A percentile compares a stretch with the other conserved stretches of the same genome.
Conservation (phyloP, 2,113 vertebrate species). For the Mastomys natalensis region DNA sequence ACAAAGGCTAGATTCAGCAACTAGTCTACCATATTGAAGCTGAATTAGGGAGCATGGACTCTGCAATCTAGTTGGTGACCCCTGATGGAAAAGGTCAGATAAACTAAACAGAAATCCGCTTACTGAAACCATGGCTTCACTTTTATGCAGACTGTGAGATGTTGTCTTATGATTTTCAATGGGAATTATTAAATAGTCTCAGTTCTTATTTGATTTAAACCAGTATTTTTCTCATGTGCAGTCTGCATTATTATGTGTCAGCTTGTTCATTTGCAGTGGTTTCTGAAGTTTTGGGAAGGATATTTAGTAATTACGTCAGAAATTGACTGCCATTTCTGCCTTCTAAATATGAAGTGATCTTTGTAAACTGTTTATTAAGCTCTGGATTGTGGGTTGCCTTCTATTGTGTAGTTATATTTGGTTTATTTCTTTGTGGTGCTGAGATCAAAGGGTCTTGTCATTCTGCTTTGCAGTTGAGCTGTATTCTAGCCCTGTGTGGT, state of each 20-base stretch:
- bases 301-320: constrained; percentile 1
- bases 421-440: not conserved
- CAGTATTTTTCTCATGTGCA: not conserved
- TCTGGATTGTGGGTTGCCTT: not conserved
- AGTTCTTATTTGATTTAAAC: not conserved
- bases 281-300: constrained; percentile 18
- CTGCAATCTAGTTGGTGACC: not conserved
- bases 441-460: not conserved
- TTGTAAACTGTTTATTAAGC: not conserved
- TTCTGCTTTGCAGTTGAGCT: not conserved
- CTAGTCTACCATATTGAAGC: not conserved
- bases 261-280: not conserved
- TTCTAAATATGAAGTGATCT: not conserved
- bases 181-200: not conserved
- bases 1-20: not conserved
- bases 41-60: not conserved
- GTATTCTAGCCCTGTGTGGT: not conserved
- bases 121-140: not conserved
- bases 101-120: not conserved
- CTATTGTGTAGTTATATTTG: not conserved
- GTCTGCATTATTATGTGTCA: not conserved
- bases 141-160: not conserved
- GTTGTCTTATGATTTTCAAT: not conserved
- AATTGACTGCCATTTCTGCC: not conserved
- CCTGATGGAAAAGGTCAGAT: not conserved